Evolutionary conservation across 2,113 vertebrate genomes (phyloP).

Genomic region (Erinaceus europaeus): DNA sequence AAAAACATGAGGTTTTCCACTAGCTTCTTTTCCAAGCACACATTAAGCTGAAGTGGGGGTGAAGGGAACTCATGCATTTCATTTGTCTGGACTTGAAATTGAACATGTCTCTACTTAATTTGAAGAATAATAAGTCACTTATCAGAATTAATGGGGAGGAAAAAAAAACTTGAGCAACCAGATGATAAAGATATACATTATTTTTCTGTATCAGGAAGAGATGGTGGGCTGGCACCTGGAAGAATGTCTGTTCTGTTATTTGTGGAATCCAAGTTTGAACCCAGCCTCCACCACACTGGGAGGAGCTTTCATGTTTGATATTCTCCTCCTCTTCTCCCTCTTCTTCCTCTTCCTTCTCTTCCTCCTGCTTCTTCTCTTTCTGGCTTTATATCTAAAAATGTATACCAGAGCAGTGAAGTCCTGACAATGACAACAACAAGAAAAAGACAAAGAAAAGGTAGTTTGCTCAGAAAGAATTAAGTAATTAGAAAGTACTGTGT

Average conservation of each 20-base stretch:
- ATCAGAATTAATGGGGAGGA: conserved; percentile 10
- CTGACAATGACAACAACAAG: no score
- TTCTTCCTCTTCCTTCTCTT: no score
- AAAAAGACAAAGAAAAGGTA: background rate
- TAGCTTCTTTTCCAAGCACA: background rate
- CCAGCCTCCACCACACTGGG: no score
- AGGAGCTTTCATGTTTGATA: no score
- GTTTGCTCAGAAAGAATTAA: background rate
- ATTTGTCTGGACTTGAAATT: conserved; percentile 14
- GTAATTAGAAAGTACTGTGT: conserved; percentile 40
- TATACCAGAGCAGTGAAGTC: no score
- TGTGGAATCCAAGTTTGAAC: no score
- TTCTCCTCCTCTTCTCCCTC: no score
- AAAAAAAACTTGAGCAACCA: conserved; percentile 25
- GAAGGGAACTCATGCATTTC: background rate
- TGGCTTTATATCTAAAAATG: no score
- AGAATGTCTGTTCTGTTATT: no score
- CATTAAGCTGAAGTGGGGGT: background rate
- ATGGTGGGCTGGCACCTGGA: no score
- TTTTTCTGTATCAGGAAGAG: background rate
- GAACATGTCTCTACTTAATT: background rate
- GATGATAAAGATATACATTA: background rate
- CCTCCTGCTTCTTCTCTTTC: no score
- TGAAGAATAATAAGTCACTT: conserved; percentile 33
- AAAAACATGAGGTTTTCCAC: background rate